Base-by-base conservation (phyloP, 2,113 vertebrate genomes). In the Zootoca vivipara region DNA sequence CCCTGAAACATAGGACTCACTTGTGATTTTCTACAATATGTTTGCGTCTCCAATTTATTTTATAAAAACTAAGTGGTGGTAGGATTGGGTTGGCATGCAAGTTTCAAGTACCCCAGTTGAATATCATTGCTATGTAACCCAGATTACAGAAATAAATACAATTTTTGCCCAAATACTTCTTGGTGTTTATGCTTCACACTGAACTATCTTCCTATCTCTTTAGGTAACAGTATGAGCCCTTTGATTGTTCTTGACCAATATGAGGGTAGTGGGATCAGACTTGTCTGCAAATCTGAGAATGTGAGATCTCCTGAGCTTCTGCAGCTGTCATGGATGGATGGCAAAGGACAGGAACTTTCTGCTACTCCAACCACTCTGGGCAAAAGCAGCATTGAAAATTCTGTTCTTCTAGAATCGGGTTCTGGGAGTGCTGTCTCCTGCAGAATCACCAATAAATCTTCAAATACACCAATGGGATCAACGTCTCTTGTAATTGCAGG, bases 171-270 rank as follows among this genome's bases (percentile, higher is more conserved):
- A 73, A 5, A 56, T 72, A 33, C 22, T 52, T 56, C 6, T 24
- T 73, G n/a, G 1, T 56, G 33, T 33, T 46, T 56, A 56, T 83
- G 30, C 5, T 83, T n/a, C n/a, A 52, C 35, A 84, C 69, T 58
- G n/a, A 84, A 26, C 20, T 5, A 15, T 15, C 12, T 56, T 74
- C 18, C 18, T 84, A 5, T 56, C 2, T 84, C 70, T 56, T 46
- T n/a, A 84, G 83, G 52, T 33, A 56, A 16, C 67, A 73, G 4
- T 16, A 72, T 20, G 1, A 52, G 69, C 20, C 83, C 83, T 58
- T 38, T 84, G n/a, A 28, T 84, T 84, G 46, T 84, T 46, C 69
- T 84, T 72, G 42, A 84, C 69, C 69, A 84, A 35, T 58, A 73
- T 16, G 83, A 84, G 24, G 83, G 69, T 22, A 74, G 18, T 38